Evolutionary conservation across 2,888 invertebrate genomes (phyloP).

Genomic region (Pantelozetes paolii): DNA sequence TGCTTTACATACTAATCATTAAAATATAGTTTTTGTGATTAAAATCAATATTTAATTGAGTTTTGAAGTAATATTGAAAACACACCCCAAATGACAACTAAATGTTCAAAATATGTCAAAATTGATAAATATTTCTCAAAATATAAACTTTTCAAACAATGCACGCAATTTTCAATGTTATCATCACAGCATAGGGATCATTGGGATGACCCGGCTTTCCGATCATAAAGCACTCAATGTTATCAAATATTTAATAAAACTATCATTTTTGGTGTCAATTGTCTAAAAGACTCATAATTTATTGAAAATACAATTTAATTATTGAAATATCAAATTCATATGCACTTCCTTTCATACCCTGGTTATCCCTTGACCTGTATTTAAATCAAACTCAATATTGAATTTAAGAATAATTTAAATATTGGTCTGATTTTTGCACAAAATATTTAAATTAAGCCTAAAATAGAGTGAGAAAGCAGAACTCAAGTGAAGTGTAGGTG

Average conservation of each 20-base stretch:
- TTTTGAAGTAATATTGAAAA: not conserved
- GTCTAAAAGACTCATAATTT: not conserved
- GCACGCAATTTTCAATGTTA: not conserved
- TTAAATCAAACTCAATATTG: too few species aligned
- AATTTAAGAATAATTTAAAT: too few species aligned
- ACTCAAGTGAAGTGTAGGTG: too few species aligned
- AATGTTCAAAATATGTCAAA: not conserved
- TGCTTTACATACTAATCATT: not conserved
- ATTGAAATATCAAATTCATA: too few species aligned
- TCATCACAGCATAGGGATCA: not conserved
- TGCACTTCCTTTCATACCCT: too few species aligned
- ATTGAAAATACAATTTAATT: too few species aligned
- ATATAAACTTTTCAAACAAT: constrained; percentile 14
- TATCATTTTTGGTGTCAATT: not conserved
- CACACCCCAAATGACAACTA: constrained; percentile 22
- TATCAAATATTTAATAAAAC: not conserved
- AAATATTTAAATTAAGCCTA: not conserved
- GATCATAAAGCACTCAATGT: too few species aligned
- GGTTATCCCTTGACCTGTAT: too few species aligned
- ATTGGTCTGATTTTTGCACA: not conserved
- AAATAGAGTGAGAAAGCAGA: too few species aligned
- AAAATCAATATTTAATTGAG: not conserved
- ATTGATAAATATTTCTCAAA: constrained; percentile 24
- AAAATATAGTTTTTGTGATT: not conserved
- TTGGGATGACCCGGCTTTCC: too few species aligned